Conservation (phyloP, 2,113 vertebrate genomes). For the Hippocampus comes region DNA sequence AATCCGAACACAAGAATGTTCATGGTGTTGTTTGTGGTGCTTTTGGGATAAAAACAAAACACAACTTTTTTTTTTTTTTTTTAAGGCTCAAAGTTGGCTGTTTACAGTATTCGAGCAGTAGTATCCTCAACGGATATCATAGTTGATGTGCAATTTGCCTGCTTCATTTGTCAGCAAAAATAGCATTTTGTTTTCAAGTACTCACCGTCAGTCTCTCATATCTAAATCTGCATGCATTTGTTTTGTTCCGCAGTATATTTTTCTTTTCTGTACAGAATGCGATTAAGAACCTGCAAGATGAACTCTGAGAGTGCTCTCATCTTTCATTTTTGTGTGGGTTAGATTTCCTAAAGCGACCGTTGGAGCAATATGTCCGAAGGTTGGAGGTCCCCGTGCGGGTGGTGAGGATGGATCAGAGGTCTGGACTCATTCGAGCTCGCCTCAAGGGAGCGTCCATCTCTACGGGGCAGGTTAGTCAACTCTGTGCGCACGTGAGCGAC, state of each 20-base stretch:
- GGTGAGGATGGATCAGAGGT: constrained; percentile 96
- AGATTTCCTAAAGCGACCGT: constrained; percentile 93
- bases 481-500: too few species aligned
- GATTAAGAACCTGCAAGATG: not conserved
- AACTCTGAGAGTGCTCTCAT: not conserved
- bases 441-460: constrained; percentile 94
- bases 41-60: not conserved
- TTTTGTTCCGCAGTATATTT: not conserved
- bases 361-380: constrained; percentile 91
- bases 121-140: too few species aligned
- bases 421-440: constrained; percentile 93
- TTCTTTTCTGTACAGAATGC: not conserved
- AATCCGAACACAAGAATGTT: not conserved
- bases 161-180: not conserved
- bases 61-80: too few species aligned
- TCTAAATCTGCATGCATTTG: not conserved
- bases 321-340: not conserved
- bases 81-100: too few species aligned
- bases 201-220: not conserved
- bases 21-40: not conserved
- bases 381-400: constrained; percentile 89
- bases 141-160: too few species aligned
- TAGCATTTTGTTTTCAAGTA: not conserved
- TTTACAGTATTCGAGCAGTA: too few species aligned
- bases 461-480: constrained; percentile 82